Evolutionary conservation across 2,113 vertebrate genomes (phyloP), one percentile per base, ranked within the genome.

Genomic region (Nycticryphes semicollaris): DNA sequence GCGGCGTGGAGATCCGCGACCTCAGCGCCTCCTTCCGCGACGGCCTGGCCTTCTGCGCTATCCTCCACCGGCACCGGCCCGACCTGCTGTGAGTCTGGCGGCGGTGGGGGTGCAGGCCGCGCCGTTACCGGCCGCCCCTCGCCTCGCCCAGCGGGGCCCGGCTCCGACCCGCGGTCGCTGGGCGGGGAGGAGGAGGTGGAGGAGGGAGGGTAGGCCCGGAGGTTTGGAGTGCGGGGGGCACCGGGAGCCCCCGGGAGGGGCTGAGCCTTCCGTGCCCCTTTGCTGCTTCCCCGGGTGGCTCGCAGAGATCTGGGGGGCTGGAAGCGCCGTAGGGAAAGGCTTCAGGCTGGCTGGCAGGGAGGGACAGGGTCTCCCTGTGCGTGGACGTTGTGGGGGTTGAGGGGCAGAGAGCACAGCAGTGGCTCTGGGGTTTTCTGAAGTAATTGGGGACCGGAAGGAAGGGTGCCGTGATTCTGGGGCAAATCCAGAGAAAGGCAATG

Each of bases 11-110:
- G 37, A 97, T 99, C 76, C 98, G 93, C 89, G 99, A 99, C 98
- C 99, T 99, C 98, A 98, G 99, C 77, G 59, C 98, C 91, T 99
- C 99, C 79, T 99, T 99, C 98, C 98, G 99, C 95, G 99, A 99
- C 94, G 99, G 99, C 30, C 96, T 99, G 98, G 99, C 99, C 33
- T 99, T 99, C 94, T 99, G 99, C 98, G 99, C 99, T 91, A 99
- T 99, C 86, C 99, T 99, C 45, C 99, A 99, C 97, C 98, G 98
- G 53, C 98, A 99, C 98, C 98, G 99, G 96, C 99, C 99, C 25
- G 99, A 99, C 86, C 96, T 99, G 85, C 98, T 99, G 99, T 99
- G 97, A 99, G 99, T 99, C 97, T 33, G 35, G 93, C 33, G 35
- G 89, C 39, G 35, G 50, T 66, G 56, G 56, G 53, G 57, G 53